A percentile compares a stretch with the other conserved stretches of the same genome.
These are phyloP conservation scores for Miniopterus natalensis DNA, from an alignment of 2,113 vertebrate genomes.

Conservation along the genomic window DNA sequence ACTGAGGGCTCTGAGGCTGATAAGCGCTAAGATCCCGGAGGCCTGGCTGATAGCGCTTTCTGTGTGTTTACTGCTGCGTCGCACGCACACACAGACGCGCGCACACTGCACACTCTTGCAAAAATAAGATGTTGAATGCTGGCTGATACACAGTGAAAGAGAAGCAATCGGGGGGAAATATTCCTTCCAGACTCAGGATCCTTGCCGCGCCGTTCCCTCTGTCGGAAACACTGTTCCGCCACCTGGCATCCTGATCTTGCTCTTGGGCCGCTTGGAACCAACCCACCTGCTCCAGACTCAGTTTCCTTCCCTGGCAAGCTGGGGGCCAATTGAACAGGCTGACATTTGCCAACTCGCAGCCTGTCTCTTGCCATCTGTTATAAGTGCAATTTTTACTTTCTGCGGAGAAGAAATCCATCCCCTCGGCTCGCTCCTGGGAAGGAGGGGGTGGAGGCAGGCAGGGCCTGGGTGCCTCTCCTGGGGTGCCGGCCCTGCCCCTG, in stretches of 20 bases:
- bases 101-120: background rate
- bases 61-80: rapidly evolving
- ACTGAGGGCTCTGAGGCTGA: too few relatives aligned
- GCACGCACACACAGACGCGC: background rate
- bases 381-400: background rate
- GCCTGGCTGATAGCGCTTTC: too few relatives aligned
- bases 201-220: background rate
- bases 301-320: background rate
- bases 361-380: background rate
- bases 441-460: background rate
- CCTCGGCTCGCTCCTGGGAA: rapidly evolving
- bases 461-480: background rate
- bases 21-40: too few relatives aligned
- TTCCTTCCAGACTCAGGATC: background rate
- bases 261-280: background rate
- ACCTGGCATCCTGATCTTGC: background rate
- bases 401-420: background rate
- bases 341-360: background rate
- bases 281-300: background rate
- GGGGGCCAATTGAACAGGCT: background rate
- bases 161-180: rapidly evolving
- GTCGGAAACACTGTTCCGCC: background rate
- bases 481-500: background rate
- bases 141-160: rapidly evolving
- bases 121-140: background rate